Evolutionary conservation across 2,113 vertebrate genomes (phyloP).

Genomic region (Corvus moneduloides): DNA sequence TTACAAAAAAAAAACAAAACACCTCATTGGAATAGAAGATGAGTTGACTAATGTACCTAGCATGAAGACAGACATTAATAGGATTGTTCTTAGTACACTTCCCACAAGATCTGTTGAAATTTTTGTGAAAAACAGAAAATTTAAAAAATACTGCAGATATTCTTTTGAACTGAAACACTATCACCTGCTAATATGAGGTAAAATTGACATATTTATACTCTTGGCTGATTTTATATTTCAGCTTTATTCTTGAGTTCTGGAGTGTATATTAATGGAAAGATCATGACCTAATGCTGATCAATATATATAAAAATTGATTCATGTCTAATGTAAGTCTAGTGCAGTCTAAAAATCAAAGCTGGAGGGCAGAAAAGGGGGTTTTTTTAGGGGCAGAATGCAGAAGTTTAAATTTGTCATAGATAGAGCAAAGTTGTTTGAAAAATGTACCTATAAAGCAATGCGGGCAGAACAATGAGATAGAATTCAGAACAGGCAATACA

Average conservation of each 20-base stretch:
- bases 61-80: neutral
- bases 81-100: neutral
- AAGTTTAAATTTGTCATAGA: neutral
- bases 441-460: neutral
- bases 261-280: neutral
- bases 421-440: neutral
- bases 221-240: neutral
- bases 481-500: neutral
- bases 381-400: neutral
- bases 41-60: neutral
- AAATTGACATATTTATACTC: neutral
- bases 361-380: neutral
- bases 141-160: neutral
- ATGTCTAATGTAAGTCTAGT: neutral
- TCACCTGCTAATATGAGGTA: neutral
- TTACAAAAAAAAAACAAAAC: neutral
- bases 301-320: neutral
- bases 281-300: conserved; percentile 2
- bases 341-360: neutral
- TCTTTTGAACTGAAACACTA: neutral
- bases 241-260: neutral
- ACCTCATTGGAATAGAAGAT: neutral
- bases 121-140: neutral
- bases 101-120: neutral
- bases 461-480: neutral